Evolutionary conservation across 2,113 vertebrate species (phyloP).

Genomic region (Rana temporaria): DNA sequence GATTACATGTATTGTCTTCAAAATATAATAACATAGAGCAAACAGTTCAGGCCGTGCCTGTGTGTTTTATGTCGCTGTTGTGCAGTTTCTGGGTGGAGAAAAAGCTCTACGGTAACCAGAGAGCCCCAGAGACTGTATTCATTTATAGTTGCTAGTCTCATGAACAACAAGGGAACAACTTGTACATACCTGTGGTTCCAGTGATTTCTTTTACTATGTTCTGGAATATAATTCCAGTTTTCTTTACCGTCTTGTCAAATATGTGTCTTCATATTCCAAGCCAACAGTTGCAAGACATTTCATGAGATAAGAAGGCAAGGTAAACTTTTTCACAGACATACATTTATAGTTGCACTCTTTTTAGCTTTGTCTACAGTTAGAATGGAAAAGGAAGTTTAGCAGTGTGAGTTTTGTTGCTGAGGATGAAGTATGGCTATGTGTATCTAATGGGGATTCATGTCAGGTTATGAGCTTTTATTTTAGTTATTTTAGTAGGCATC

Average conservation of each 20-base stretch:
- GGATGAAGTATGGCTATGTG: no score
- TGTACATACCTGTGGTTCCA: conserved; percentile 19
- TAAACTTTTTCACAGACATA: background rate
- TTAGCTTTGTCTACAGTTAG: no score
- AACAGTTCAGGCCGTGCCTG: no score
- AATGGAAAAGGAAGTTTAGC: no score
- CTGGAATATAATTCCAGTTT: background rate
- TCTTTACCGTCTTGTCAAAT: background rate
- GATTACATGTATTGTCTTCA: no score
- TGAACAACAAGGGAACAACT: background rate
- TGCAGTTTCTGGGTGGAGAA: conserved; percentile 34
- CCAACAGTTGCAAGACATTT: background rate
- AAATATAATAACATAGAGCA: no score
- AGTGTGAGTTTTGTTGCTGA: no score
- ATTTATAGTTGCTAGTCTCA: background rate
- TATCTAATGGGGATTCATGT: no score
- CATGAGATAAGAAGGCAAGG: conserved; percentile 3
- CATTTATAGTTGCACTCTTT: no score
- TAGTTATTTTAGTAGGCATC: no score
- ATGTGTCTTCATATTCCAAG: background rate
- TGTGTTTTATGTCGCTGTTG: background rate
- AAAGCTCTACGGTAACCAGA: conserved; percentile 44
- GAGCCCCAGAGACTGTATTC: conserved; percentile 28
- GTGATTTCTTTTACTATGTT: background rate
- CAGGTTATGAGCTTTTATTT: no score